Conservation (phyloP, 2,888 invertebrate species). For the Sphaeridia pumilis region DNA sequence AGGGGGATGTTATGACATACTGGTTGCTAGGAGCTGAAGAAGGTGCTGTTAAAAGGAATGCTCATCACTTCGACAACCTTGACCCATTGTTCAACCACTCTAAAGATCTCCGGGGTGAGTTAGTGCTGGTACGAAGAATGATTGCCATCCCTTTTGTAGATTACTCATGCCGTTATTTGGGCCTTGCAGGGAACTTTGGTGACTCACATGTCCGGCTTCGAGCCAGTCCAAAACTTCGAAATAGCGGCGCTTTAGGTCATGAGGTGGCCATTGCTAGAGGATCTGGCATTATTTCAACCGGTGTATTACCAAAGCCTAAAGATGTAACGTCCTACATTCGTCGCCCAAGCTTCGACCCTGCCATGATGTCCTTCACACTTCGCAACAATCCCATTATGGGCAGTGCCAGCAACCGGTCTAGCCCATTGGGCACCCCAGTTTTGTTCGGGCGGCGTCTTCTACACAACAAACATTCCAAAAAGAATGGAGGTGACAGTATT, state of each 20-base stretch:
- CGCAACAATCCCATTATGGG: slow-evolving; percentile 27
- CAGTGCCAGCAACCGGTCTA: slow-evolving; percentile 20
- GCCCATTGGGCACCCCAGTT: slow-evolving; percentile 19
- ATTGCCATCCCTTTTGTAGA: no score
- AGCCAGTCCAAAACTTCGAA: slow-evolving; percentile 34
- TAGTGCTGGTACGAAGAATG: no score
- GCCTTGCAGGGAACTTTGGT: not conserved
- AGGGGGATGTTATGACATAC: slow-evolving; percentile 66
- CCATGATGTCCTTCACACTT: slow-evolving; percentile 30
- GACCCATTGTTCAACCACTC: slow-evolving; percentile 67
- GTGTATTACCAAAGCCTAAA: no score
- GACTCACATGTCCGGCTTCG: slow-evolving; percentile 23
- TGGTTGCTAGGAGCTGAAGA: slow-evolving; percentile 70
- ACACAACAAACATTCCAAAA: slow-evolving; percentile 4
- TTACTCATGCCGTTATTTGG: not conserved
- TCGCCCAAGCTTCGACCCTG: slow-evolving; percentile 35
- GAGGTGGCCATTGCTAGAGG: no score
- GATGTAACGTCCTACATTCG: slow-evolving; percentile 23
- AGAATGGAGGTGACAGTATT: not conserved
- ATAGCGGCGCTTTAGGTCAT: no score
- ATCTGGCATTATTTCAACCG: no score
- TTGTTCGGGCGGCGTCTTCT: slow-evolving; percentile 1
- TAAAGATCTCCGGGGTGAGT: slow-evolving; percentile 20
- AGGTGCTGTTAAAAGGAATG: slow-evolving; percentile 58
- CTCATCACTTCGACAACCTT: slow-evolving; percentile 54